Evolutionary conservation across 2,797 vertebrate genomes (phyloP).

Genomic region (Salmo trutta): DNA sequence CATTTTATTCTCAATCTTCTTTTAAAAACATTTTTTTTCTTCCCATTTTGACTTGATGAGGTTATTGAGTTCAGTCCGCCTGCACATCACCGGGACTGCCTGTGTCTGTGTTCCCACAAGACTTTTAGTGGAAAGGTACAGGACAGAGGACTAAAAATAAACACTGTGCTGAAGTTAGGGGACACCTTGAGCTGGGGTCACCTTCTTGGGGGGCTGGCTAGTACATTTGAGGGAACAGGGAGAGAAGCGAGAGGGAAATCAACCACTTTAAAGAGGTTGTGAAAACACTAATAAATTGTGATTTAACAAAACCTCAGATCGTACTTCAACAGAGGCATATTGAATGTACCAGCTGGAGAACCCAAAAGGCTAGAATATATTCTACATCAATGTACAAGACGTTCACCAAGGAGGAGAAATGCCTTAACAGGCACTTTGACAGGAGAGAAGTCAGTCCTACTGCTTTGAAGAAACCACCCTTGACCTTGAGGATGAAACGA

Average conservation of each 20-base stretch:
- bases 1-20: background rate
- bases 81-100: background rate
- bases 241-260: too few relatives aligned
- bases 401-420: slow-evolving; percentile 11
- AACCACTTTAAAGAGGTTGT: background rate
- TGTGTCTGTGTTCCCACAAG: background rate
- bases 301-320: background rate
- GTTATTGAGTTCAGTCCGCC: background rate
- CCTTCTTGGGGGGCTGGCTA: background rate
- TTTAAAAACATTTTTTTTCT: background rate
- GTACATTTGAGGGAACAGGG: background rate
- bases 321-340: background rate
- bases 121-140: background rate
- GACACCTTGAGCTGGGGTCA: slow-evolving; percentile 6
- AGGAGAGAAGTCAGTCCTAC: slow-evolving; percentile 29
- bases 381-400: slow-evolving; percentile 45
- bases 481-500: slow-evolving; percentile 25
- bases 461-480: background rate
- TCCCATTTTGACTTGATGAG: background rate
- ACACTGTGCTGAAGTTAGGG: background rate
- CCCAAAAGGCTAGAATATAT: slow-evolving; percentile 31
- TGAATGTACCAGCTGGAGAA: slow-evolving; percentile 7
- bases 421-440: slow-evolving; percentile 38
- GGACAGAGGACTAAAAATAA: slow-evolving; percentile 15
- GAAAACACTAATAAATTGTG: background rate